Evolutionary conservation across 2,888 invertebrate species (phyloP), one percentile per base, ranked within the genome.

Genomic region (Lysandra bellargus): DNA sequence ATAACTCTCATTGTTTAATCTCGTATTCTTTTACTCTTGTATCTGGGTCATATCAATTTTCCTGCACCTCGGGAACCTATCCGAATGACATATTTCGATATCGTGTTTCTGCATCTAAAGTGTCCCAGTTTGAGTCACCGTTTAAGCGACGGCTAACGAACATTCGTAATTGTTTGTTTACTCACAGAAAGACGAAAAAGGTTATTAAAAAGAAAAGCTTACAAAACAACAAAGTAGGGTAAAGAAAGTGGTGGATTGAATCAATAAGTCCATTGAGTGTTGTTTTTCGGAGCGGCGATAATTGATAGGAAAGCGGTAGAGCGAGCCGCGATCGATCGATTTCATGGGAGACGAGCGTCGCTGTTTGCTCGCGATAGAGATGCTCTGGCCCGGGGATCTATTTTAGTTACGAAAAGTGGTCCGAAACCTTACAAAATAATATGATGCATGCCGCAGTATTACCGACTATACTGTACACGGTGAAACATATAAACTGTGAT

Each of bases 251-350:
- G 80, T 80, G 80, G 79, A 79, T 79, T 76, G 81, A 81, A 78
- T 80, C 81, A 82, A 60, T 49, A 33, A 79, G 78, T 80, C 74
- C 82, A 83, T 80, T 86, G 88, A 82, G 83, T 86, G 82, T 87
- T 87, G 85, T 81, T 82, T 90, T 91, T 83, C 85, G 85, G 91
- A 89, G 87, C 91, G 85, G 81, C 80, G 81, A 81, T 84, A 85
- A 87, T 85, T 82, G 84, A 85, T 85, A 88, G 86, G 88, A 87
- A 88, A 87, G 86, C 87, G 86, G 81, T 82, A 83, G 86, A 86
- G 81, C 81, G 83, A 85, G 81, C 85, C 86, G 85, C 84, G 83
- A 84, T 87, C 81, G 88, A 90, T 90, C 86, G 90, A 91, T 92
- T 91, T 90, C 84, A 76, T 57, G 76, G 76, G 30, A 57, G 74